Conservation (phyloP, 2,113 vertebrate genomes). For the Chroicocephalus ridibundus region DNA sequence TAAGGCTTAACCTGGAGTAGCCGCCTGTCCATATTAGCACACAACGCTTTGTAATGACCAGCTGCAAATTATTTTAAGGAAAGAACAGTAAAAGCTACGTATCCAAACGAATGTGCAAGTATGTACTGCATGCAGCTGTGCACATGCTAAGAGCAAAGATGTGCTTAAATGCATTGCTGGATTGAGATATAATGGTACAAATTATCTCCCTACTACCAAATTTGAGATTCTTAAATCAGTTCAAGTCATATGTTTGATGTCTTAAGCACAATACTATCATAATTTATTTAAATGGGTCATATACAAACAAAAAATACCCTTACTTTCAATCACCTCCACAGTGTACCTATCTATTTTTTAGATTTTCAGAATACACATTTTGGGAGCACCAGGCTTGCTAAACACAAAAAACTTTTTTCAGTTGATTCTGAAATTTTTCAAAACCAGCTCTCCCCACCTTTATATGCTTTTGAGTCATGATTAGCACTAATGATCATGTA, state of each 20-base stretch:
- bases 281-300: not conserved
- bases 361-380: not conserved
- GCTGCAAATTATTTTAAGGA: not conserved
- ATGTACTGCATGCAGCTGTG: not conserved
- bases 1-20: not conserved
- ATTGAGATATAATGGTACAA: not conserved
- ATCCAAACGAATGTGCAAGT: not conserved
- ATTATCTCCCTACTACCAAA: not conserved
- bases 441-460: not conserved
- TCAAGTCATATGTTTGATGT: not conserved
- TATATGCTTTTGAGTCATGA: not conserved
- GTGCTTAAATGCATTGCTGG: not conserved
- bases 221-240: not conserved
- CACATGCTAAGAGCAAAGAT: not conserved
- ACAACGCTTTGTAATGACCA: not conserved
- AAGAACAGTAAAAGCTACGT: not conserved
- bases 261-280: not conserved
- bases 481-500: not conserved
- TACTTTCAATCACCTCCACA: not conserved
- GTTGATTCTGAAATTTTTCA: not conserved
- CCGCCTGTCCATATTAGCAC: accelerated
- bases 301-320: not conserved
- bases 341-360: not conserved
- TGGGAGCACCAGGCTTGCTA: not conserved
- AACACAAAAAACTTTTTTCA: not conserved